Base-by-base conservation (phyloP, 2,888 invertebrate genomes). In the Cryptus armator region DNA sequence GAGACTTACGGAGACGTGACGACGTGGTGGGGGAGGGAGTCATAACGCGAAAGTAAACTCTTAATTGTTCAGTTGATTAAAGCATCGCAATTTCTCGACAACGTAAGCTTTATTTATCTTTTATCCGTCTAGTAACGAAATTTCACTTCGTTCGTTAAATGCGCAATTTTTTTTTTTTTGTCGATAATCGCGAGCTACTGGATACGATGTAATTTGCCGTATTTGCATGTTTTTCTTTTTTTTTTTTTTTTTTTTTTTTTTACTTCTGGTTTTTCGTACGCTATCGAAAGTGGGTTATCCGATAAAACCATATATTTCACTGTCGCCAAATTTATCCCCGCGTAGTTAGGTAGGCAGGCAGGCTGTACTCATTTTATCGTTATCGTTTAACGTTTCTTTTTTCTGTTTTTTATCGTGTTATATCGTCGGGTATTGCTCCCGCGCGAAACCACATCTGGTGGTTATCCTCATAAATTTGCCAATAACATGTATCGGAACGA, bases 401-500 rank as follows among this genome's bases (percentile, higher is more conserved):
- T n/a, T 51, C 24, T 24, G 1, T 67, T 12, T 19, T 37, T n/a
- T 48, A 64, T 32, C n/a, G 48, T n/a, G 59, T 62, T 32, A 10
- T 62, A 62, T 68, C 43, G 9, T 51, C 29, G n/a, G 24, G 32
- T 53, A 14, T 53, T 3, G 43, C 24, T 72, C 19, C 56, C 66
- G 43, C 43, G 43, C 19, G 67, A 79, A 68, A 81, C 46, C 71
- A 78, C 85, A 84, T 84, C 77, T 84, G 87, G 81, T 12, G 87
- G 81, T n/a, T 72, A 12, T 10, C 14, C 56, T 84, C 77, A 74
- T 84, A 72, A 87, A 86, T 86, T 87, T 66, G 59, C 59, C 70
- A 76, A 71, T 72, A 72, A 75, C 68, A 62, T 64, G 71, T 62
- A 62, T 62, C 66, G 44, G 24, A 46, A 76, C 71, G 78, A 83